Base-by-base conservation (phyloP, 2,113 vertebrate genomes). In the Echinops telfairi region DNA sequence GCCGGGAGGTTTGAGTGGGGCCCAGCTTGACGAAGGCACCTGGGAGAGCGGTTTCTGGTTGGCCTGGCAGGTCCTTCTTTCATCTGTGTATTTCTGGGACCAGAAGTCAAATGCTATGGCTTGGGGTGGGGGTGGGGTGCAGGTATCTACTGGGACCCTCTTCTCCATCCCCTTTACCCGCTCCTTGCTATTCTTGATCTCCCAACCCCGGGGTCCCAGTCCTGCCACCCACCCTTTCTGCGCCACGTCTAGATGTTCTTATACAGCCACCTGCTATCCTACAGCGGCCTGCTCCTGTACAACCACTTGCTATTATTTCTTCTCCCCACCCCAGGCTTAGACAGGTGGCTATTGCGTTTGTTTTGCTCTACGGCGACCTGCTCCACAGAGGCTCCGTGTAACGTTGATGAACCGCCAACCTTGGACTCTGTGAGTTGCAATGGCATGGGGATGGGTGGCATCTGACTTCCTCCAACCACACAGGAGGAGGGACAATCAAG, bases 11-110 rank as follows among this genome's bases (percentile, higher is more conserved):
- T 77, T 92, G 89, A 58, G 0, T 0, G 0, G 64, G 1, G 76
- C 40, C 1, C 0, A 77, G 53, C 20, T 20, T 47, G 73, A 15
- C 22, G 85, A 62, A 60, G 27, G 33, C 22, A 1, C 10, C 27
- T 19, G 0, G 29, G 0, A 2, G 7, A 8, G 73, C 0, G 2
- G n/a, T 25, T 53, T 66, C 14, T 0, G 29, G 43, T 43, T 0
- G 25, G 29, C 29, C 36, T 75, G 1, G 2, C 8, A 17, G 31
- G 14, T 17, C 43, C 27, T 25, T 25, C 79, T 14, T 6, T 10
- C 8, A 15, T n/a, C 47, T 79, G 53, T 53, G 38, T 29, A 73
- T 36, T 73, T 81, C 58, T 9, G 31, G 60, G 78, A 47, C 60
- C 25, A 17, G 14, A 40, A 14, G 20, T 14, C 58, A 22, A 10